phyloP scores from a whole-genome alignment of 1,140 invertebrate species.

The Zeugodacus cucurbitae region DNA sequence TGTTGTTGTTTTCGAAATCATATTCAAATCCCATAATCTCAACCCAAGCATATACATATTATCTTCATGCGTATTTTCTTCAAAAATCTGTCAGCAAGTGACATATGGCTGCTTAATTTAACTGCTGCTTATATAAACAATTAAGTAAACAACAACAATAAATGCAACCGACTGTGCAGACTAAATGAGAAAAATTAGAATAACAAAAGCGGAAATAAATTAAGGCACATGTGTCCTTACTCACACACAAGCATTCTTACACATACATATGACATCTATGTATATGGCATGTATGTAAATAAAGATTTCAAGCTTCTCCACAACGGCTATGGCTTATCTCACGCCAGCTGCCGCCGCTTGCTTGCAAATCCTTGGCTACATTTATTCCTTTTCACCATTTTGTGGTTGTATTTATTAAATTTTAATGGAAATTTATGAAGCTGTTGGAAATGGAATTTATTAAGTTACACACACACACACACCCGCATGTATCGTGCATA shows the following conservation, averaged over 20 bases:
- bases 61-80: not conserved
- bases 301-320: not conserved
- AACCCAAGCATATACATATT: no score
- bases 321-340: not conserved
- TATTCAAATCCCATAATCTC: not conserved
- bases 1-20: not conserved
- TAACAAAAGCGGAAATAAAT: constrained; percentile 30
- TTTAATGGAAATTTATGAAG: constrained; percentile 42
- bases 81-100: not conserved
- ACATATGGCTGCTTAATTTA: not conserved
- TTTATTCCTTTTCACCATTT: constrained; percentile 20
- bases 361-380: not conserved
- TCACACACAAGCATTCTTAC: not conserved
- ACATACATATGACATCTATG: not conserved
- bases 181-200: constrained; percentile 27
- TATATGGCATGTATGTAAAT: not conserved
- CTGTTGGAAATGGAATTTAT: constrained; percentile 39
- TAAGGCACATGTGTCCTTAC: constrained; percentile 8
- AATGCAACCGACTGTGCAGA: not conserved
- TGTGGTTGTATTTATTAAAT: constrained; percentile 40
- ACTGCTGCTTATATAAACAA: constrained; percentile 9
- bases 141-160: not conserved
- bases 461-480: constrained; percentile 30
- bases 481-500: not conserved
- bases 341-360: not conserved